Evolutionary conservation across 2,888 invertebrate species (phyloP), one percentile per base, ranked within the genome.

Genomic region (Zeuzera pyrina): DNA sequence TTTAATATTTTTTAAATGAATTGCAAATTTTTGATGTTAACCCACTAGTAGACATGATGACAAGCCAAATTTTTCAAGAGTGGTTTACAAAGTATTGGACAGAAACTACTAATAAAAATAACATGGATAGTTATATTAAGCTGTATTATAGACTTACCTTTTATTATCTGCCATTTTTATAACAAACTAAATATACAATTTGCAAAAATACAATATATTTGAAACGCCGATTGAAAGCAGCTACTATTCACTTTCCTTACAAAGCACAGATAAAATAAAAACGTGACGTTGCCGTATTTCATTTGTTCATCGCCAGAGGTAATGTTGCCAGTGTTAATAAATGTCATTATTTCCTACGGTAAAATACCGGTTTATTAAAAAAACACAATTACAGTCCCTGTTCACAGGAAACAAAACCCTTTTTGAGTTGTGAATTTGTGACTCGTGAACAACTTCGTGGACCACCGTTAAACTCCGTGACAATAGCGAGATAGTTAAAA

Each of bases 271-370:
- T 30, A 15, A 21, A 13, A 31, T 30, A 19, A 5, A 8, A 19
- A 5, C 76, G 72, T 84, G 84, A 84, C 84, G 84, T 84, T 84
- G 84, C 81, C 76, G 78, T 79, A 81, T 84, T 84, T 84, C 83
- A 84, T 84, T 84, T 83, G 84, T 84, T 78, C 77, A 45, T 56
- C 54, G 56, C 60, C 62, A 55, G 55, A 36, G 36, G 8, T 8
- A 29, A 53, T 69, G 62, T 66, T 74, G 63, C 74, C 57, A 66
- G 34, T n/a, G n/a, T 32, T 33, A 35, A 44, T 34, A 39, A 35
- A 25, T 3, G 2, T 43, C 49, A 49, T 52, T 43, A 19, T 7
- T 19, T 19, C 8, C 8, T 19, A 19, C 19, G 6, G 19, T 7
- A 19, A 19, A 19, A 19, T 19, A 19, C 8, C 19, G 19, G 19